Percentiles rank a stretch among this genome's conserved stretches.
Evolutionary conservation across 2,797 vertebrate species (phyloP).

Genomic region (Taeniopygia guttata): DNA sequence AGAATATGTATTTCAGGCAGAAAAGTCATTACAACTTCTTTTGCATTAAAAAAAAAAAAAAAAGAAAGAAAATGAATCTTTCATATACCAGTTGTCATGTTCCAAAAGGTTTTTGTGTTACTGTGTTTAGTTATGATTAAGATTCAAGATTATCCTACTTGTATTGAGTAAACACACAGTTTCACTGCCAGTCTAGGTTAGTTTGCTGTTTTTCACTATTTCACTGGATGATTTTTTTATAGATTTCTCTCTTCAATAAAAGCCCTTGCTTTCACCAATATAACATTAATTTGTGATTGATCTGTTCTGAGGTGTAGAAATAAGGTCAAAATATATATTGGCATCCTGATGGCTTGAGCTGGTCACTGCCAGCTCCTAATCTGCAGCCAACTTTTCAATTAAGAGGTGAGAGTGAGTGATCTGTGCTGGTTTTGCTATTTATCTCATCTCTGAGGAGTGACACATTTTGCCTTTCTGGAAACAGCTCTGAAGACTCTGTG

Average conservation of each 20-base stretch:
- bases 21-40: neutral
- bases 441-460: conserved; percentile 29
- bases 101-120: neutral
- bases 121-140: neutral
- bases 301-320: conserved; percentile 52
- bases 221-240: conserved; percentile 1
- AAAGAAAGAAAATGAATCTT: neutral
- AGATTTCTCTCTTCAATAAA: neutral
- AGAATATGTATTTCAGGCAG: neutral
- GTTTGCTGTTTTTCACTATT: conserved; percentile 41
- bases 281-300: conserved; percentile 62
- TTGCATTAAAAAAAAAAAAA: neutral
- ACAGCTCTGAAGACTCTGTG: neutral
- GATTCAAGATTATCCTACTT: neutral
- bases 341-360: conserved; percentile 35
- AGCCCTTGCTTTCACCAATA: conserved; percentile 43
- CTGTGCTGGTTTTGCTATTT: conserved; percentile 49
- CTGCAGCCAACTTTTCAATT: conserved; percentile 75
- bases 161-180: neutral
- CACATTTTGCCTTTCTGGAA: conserved; percentile 16
- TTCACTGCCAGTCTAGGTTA: neutral
- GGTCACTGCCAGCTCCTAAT: conserved; percentile 66
- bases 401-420: conserved; percentile 65
- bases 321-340: conserved; percentile 37
- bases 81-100: neutral